Evolutionary conservation across 1,140 invertebrate species (phyloP).

Genomic region (Platyscapa corneri): DNA sequence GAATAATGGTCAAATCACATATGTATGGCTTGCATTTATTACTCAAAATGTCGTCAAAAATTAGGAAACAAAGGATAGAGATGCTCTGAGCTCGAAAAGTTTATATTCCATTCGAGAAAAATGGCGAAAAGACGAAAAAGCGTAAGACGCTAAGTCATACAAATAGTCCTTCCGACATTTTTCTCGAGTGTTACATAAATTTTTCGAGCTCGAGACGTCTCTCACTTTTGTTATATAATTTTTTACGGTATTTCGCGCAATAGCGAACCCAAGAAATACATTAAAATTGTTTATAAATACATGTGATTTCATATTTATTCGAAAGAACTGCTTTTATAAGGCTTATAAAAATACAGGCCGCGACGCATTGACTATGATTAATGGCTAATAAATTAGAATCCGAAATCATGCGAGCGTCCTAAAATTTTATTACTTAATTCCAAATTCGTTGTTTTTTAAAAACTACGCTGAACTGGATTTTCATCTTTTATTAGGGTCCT

Average conservation of each 20-base stretch:
- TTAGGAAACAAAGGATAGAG: not conserved
- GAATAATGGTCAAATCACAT: not conserved
- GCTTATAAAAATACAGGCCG: not conserved
- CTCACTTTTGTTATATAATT: not conserved
- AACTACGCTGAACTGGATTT: not conserved
- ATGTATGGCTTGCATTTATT: not conserved
- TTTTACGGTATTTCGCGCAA: not conserved
- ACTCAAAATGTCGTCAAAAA: not conserved
- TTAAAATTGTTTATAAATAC: too few species aligned
- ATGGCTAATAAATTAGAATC: not conserved
- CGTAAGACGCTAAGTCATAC: not conserved
- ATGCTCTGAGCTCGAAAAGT: not conserved
- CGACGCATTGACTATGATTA: not conserved
- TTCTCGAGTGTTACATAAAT: not conserved
- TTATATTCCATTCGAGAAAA: not conserved
- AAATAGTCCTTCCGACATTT: not conserved
- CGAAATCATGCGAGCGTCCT: not conserved
- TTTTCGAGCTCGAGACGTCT: not conserved
- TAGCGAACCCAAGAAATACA: too few species aligned
- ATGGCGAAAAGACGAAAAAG: not conserved
- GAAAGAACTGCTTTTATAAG: not conserved
- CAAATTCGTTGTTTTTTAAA: not conserved
- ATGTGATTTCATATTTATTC: not conserved
- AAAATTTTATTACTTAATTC: not conserved
- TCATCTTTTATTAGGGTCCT: not conserved